Percentiles rank a stretch among this genome's conserved stretches.
Evolutionary conservation across 2,797 vertebrate genomes (phyloP).

Genomic region (Spinus pinus): DNA sequence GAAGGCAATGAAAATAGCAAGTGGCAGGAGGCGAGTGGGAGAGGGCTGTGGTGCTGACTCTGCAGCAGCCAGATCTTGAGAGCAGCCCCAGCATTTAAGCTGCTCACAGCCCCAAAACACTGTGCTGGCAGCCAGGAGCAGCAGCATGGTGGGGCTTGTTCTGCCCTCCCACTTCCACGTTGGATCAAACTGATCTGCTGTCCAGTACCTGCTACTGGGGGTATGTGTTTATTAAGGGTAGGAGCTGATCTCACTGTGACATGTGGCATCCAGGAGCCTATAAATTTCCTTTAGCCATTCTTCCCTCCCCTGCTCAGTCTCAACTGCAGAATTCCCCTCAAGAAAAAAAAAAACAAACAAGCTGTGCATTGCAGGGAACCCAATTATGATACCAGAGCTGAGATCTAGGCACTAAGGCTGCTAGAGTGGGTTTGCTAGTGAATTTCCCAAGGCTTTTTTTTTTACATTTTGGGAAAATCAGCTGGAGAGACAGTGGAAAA

Average conservation of each 20-base stretch:
- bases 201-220: neutral
- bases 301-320: neutral
- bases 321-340: neutral
- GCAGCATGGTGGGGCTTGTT: accelerated
- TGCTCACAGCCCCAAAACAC: neutral
- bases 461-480: neutral
- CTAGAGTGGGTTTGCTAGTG: neutral
- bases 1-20: neutral
- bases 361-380: neutral
- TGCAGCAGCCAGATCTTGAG: neutral
- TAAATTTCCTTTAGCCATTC: neutral
- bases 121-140: neutral
- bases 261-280: neutral
- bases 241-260: neutral
- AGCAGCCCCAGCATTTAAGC: neutral
- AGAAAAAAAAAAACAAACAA: neutral
- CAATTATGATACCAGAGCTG: neutral
- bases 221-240: neutral
- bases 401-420: neutral
- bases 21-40: neutral
- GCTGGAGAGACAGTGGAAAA: neutral
- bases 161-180: neutral
- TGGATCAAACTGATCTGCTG: neutral
- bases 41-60: accelerated
- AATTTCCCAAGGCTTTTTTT: neutral